Evolutionary conservation across 2,113 vertebrate genomes (phyloP).

Genomic region (Charina bottae): DNA sequence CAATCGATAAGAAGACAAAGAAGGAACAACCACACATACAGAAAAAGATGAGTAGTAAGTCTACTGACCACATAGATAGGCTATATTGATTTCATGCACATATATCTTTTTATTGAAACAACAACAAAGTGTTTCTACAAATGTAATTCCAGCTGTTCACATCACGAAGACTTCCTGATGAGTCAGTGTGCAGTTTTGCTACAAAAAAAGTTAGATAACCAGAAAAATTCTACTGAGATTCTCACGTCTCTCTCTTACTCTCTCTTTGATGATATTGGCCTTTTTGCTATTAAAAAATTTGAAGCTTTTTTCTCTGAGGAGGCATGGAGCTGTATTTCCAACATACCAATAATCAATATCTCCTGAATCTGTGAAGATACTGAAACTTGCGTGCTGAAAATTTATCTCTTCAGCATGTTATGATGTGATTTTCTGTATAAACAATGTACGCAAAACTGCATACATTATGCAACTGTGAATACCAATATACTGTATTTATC

Average conservation of each 20-base stretch:
- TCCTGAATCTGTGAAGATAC: neutral
- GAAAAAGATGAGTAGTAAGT: neutral
- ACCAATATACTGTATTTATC: neutral
- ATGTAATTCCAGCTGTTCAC: constrained; percentile 9
- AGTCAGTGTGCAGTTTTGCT: neutral
- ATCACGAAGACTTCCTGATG: neutral
- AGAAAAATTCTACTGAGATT: neutral
- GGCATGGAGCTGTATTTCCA: neutral
- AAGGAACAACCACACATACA: neutral
- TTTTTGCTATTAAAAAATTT: neutral
- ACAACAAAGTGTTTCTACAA: neutral
- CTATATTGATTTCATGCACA: neutral
- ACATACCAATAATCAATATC: neutral
- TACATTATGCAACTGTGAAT: neutral
- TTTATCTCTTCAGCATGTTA: neutral
- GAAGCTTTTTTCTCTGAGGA: too few relatives aligned
- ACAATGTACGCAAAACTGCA: neutral
- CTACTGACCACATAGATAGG: neutral
- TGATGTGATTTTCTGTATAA: neutral
- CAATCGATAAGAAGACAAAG: neutral
- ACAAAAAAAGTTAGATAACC: neutral
- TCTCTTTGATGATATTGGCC: neutral
- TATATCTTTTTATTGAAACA: neutral
- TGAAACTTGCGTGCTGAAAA: neutral
- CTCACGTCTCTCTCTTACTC: too few relatives aligned